These are phyloP conservation scores for Cyclura pinguis DNA, from an alignment of 2,797 vertebrate species.

Conservation along the genomic window DNA sequence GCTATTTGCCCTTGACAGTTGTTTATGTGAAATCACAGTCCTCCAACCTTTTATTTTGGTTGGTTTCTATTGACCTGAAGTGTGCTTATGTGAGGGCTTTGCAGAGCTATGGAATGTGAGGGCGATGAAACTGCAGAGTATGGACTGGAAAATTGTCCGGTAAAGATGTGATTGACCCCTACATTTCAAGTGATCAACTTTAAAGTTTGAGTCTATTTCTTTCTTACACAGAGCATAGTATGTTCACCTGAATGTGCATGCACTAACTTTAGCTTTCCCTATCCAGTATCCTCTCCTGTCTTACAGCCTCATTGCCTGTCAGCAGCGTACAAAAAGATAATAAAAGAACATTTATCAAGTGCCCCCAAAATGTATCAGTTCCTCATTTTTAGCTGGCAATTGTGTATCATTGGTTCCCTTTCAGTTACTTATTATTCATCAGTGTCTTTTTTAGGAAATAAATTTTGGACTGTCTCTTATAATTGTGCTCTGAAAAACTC, in stretches of 20 bases:
- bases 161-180: background rate
- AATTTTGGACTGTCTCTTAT: slow-evolving; percentile 1
- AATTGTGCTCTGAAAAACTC: slow-evolving; percentile 25
- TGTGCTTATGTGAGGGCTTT: background rate
- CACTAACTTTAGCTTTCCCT: background rate
- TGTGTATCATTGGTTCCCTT: background rate
- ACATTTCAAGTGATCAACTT: background rate
- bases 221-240: background rate
- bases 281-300: background rate
- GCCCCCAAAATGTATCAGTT: background rate
- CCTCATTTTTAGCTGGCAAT: background rate
- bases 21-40: background rate
- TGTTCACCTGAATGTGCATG: background rate
- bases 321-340: background rate
- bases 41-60: background rate
- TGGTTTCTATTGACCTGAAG: background rate
- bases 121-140: background rate
- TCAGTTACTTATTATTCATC: background rate
- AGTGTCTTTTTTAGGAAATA: background rate
- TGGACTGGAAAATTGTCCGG: background rate
- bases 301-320: background rate
- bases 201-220: background rate
- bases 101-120: background rate
- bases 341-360: background rate
- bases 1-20: background rate